phyloP scores from a whole-genome alignment of 2,888 invertebrate genomes.

The Brachyopa scutellaris region DNA sequence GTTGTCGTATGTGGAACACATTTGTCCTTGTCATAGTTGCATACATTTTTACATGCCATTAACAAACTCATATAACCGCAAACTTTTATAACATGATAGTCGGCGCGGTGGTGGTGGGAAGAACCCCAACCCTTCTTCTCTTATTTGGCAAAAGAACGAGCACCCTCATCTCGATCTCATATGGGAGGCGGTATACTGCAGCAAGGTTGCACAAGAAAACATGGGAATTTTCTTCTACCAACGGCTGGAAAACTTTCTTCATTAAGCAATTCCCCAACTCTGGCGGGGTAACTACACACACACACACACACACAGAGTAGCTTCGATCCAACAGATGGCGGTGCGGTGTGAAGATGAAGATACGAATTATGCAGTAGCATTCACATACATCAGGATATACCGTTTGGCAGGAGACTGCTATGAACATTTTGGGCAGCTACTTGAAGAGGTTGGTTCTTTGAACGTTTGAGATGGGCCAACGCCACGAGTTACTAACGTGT shows the following conservation, averaged over 20 bases:
- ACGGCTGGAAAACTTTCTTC: slow-evolving; percentile 57
- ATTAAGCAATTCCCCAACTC: slow-evolving; percentile 61
- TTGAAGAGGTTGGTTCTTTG: no score
- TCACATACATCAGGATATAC: no score
- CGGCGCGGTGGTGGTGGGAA: background rate
- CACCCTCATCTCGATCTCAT: background rate
- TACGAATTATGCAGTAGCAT: no score
- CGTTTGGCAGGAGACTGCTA: no score
- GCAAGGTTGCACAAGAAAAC: slow-evolving; percentile 32
- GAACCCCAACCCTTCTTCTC: background rate
- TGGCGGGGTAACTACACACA: no score
- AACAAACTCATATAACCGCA: slow-evolving; percentile 56
- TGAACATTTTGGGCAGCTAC: no score
- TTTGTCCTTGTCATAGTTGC: slow-evolving; percentile 38
- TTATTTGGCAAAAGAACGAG: background rate
- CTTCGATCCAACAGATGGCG: no score
- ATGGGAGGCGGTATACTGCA: background rate
- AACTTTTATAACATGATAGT: slow-evolving; percentile 31
- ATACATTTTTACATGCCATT: slow-evolving; percentile 58
- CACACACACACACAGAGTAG: no score
- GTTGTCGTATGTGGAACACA: background rate
- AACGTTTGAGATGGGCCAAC: no score
- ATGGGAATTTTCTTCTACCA: slow-evolving; percentile 5
- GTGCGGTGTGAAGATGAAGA: no score
- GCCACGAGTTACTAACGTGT: no score